phyloP scores from a whole-genome alignment of 2,113 vertebrate species.

The Mustelus asterias region DNA sequence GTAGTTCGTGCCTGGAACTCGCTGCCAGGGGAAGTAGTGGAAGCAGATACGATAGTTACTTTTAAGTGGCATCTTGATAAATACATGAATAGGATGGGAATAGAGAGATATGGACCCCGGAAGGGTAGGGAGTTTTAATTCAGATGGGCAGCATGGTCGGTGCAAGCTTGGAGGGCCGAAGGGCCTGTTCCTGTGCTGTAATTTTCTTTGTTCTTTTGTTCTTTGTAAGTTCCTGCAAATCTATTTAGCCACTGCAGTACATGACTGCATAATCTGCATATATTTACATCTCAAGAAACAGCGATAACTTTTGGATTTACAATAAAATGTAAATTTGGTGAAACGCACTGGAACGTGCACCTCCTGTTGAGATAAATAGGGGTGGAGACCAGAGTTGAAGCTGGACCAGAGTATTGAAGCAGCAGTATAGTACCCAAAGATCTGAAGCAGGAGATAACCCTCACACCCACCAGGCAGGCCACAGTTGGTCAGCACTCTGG shows the following conservation, averaged over 20 bases:
- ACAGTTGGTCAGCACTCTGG: not conserved
- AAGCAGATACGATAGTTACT: too few relatives aligned
- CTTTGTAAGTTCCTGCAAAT: not conserved
- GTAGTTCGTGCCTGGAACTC: too few relatives aligned
- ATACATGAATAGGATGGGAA: too few relatives aligned
- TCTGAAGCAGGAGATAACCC: not conserved
- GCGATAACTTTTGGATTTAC: not conserved
- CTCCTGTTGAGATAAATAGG: not conserved
- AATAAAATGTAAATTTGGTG: not conserved
- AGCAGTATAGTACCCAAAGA: not conserved
- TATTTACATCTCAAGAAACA: not conserved
- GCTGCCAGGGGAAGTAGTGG: too few relatives aligned
- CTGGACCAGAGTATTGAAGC: not conserved
- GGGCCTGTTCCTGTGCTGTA: too few relatives aligned
- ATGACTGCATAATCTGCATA: not conserved
- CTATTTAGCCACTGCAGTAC: not conserved
- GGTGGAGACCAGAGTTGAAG: not conserved
- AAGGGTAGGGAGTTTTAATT: too few relatives aligned
- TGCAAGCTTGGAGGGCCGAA: too few relatives aligned
- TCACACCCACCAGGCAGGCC: not conserved
- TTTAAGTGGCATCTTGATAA: too few relatives aligned
- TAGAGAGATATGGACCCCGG: too few relatives aligned
- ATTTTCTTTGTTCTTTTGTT: too few relatives aligned
- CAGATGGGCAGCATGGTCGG: too few relatives aligned
- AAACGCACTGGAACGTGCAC: not conserved